Evolutionary conservation across 2,888 invertebrate species (phyloP).

Genomic region (Sinhomidia bicolor): DNA sequence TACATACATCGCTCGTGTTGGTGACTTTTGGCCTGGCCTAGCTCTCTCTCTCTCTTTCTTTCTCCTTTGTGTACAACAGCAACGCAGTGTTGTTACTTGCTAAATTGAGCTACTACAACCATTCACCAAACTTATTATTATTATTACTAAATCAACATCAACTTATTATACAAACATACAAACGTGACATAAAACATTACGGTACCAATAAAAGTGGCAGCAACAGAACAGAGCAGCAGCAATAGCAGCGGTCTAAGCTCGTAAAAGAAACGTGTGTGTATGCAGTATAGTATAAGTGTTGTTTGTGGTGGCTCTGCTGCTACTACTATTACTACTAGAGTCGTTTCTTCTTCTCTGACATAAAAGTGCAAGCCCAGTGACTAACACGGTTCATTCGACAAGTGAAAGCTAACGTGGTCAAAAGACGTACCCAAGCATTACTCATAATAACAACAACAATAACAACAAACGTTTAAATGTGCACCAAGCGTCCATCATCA

Average conservation of each 20-base stretch:
- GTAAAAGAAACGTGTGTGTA: neutral
- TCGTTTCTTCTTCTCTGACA: too few relatives aligned
- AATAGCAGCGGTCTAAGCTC: too few relatives aligned
- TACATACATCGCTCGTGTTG: too few relatives aligned
- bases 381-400: conserved; percentile 27
- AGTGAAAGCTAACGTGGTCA: conserved; percentile 38
- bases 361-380: conserved; percentile 4
- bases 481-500: too few relatives aligned
- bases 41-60: neutral
- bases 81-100: too few relatives aligned
- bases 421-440: too few relatives aligned
- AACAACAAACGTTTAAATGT: too few relatives aligned
- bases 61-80: neutral
- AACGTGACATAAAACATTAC: neutral
- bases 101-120: too few relatives aligned
- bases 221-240: too few relatives aligned
- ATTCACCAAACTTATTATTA: neutral
- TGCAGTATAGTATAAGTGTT: neutral
- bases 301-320: neutral
- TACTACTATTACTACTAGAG: too few relatives aligned
- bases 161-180: neutral
- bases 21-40: conserved; percentile 6
- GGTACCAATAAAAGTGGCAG: conserved; percentile 17
- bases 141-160: too few relatives aligned
- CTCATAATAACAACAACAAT: too few relatives aligned